phyloP scores from a whole-genome alignment of 1,140 invertebrate species.

The Drosophila suzukii region DNA sequence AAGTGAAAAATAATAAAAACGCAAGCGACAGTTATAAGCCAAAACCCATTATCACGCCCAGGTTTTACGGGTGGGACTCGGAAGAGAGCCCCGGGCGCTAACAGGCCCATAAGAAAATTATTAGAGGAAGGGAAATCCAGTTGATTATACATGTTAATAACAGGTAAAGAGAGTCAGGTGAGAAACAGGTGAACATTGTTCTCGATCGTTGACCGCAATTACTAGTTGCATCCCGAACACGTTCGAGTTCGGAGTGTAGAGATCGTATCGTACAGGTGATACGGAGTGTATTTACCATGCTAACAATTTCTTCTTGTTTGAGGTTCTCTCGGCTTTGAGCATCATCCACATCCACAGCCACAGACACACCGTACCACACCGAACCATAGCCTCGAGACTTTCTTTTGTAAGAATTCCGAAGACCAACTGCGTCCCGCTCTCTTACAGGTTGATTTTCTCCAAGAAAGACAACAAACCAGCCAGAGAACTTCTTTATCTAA shows the following conservation, averaged over 20 bases:
- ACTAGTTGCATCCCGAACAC: constrained; percentile 46
- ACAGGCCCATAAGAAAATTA: constrained; percentile 49
- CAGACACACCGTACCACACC: no score
- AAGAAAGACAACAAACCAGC: constrained; percentile 19
- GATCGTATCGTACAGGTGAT: constrained; percentile 50
- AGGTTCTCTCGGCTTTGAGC: constrained; percentile 23
- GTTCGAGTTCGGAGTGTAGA: constrained; percentile 53
- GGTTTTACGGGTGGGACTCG: constrained; percentile 7
- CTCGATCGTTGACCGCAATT: constrained; percentile 70
- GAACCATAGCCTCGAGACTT: constrained; percentile 36
- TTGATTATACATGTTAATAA: constrained; percentile 16
- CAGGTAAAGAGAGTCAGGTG: constrained; percentile 34
- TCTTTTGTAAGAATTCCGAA: constrained; percentile 42
- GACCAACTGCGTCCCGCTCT: constrained; percentile 21
- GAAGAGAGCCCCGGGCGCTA: constrained; percentile 2
- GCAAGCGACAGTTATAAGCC: constrained; percentile 66
- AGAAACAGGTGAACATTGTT: constrained; percentile 65
- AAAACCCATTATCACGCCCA: constrained; percentile 32
- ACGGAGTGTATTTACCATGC: constrained; percentile 39
- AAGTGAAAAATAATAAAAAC: constrained; percentile 63
- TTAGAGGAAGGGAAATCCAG: constrained; percentile 8
- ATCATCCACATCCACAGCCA: constrained; percentile 7
- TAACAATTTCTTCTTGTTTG: constrained; percentile 63
- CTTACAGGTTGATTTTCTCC: constrained; percentile 30
- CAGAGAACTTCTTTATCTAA: constrained; percentile 71